Conservation (phyloP, 2,113 vertebrate species). For the Gopherus evgoodei region DNA sequence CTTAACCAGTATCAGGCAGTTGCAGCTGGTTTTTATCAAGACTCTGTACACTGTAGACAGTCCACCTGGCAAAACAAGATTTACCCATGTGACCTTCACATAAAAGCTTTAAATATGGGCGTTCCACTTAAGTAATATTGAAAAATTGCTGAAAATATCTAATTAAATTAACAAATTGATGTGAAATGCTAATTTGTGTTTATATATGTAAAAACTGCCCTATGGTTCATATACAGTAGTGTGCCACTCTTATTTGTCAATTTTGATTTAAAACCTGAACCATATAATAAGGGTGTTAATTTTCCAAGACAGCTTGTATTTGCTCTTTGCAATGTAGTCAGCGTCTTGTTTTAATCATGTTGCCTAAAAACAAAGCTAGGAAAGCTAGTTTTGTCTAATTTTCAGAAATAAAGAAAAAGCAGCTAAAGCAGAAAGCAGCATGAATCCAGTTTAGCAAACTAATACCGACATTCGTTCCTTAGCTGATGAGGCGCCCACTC, state of each 20-base stretch:
- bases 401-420: constrained; percentile 38
- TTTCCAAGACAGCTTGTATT: constrained; percentile 30
- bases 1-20: constrained; percentile 85
- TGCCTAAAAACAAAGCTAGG: constrained; percentile 63
- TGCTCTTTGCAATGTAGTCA: constrained; percentile 31
- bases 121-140: constrained; percentile 79
- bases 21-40: constrained; percentile 94
- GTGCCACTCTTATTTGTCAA: constrained; percentile 50
- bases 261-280: constrained; percentile 66
- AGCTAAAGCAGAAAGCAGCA: constrained; percentile 35
- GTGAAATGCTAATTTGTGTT: constrained; percentile 72
- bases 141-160: constrained; percentile 67
- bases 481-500: constrained; percentile 37
- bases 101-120: constrained; percentile 81
- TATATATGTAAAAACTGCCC: constrained; percentile 59
- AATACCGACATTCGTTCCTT: constrained; percentile 55
- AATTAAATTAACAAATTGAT: constrained; percentile 74
- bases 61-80: constrained; percentile 96
- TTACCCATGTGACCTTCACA: constrained; percentile 78
- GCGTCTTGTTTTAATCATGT: constrained; percentile 30
- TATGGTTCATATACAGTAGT: constrained; percentile 40
- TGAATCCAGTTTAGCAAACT: constrained; percentile 22
- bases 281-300: constrained; percentile 38
- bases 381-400: constrained; percentile 29
- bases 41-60: constrained; percentile 72